phyloP scores from a whole-genome alignment of 2,888 invertebrate genomes.

The Campoplex capitator region DNA sequence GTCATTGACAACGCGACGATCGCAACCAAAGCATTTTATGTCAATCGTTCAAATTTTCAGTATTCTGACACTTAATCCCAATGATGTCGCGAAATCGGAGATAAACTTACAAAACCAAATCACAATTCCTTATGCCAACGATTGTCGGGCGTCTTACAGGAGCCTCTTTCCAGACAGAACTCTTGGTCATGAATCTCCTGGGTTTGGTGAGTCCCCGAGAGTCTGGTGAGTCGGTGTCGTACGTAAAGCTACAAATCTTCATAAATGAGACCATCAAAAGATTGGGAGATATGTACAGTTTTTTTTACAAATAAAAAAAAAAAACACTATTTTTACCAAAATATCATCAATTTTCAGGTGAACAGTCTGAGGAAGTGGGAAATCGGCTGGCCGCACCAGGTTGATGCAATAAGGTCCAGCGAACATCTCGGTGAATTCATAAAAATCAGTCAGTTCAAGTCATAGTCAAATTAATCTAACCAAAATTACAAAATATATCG shows the following conservation, averaged over 20 bases:
- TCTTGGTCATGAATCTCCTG: constrained; percentile 78
- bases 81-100: background rate
- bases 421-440: constrained; percentile 71
- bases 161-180: constrained; percentile 76
- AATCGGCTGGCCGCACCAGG: constrained; percentile 74
- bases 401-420: constrained; percentile 73
- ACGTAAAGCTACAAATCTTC: constrained; percentile 13
- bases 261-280: constrained; percentile 9
- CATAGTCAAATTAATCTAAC: background rate
- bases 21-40: background rate
- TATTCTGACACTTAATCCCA: background rate
- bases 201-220: constrained; percentile 76
- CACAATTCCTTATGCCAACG: constrained; percentile 57
- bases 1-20: constrained; percentile 3
- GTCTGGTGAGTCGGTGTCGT: constrained; percentile 61
- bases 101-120: constrained; percentile 4
- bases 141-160: constrained; percentile 68
- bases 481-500: background rate
- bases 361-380: constrained; percentile 77
- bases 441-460: constrained; percentile 72
- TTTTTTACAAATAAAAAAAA: background rate
- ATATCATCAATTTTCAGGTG: constrained; percentile 69
- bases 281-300: background rate
- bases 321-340: background rate
- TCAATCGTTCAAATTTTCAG: constrained; percentile 54